These are phyloP conservation scores for Dryocosmus kuriphilus DNA, from an alignment of 2,888 invertebrate species.

Conservation along the genomic window DNA sequence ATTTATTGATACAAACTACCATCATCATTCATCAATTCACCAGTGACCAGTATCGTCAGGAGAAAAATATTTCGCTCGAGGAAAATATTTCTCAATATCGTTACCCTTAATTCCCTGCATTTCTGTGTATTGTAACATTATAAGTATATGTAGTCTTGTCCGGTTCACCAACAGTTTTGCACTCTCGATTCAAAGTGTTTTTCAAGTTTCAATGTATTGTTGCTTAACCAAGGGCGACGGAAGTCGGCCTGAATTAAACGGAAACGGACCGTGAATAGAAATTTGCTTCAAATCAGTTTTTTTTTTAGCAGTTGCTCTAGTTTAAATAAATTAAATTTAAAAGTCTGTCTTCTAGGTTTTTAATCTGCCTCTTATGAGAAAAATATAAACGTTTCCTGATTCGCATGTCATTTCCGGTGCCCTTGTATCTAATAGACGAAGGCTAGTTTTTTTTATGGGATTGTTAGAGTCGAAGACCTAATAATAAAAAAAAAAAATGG, in stretches of 20 bases:
- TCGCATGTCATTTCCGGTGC: conserved; percentile 9
- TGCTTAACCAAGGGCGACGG: conserved; percentile 27
- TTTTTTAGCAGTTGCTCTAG: neutral
- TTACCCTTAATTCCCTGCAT: conserved; percentile 23
- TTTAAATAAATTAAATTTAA: neutral
- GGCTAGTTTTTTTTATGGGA: conserved; percentile 15
- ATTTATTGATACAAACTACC: conserved; percentile 18
- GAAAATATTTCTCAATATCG: conserved; percentile 4
- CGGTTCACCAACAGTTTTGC: neutral
- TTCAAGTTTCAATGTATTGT: conserved; percentile 8
- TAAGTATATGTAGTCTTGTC: conserved; percentile 2
- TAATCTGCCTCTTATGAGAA: no score
- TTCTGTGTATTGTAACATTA: neutral
- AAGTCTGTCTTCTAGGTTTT: no score
- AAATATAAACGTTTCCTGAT: neutral
- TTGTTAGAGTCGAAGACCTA: neutral
- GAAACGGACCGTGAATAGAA: conserved; percentile 18
- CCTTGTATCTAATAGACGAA: conserved; percentile 2
- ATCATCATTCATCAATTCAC: conserved; percentile 12
- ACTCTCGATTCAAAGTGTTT: conserved; percentile 8
- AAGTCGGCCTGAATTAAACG: neutral
- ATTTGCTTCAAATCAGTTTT: neutral
- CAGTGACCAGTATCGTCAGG: conserved; percentile 11
- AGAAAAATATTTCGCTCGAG: conserved; percentile 20
- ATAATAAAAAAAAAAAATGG: neutral